These are phyloP conservation scores for Caenorhabditis tropicalis DNA, from an alignment of 1,140 invertebrate genomes.

Conservation along the genomic window DNA sequence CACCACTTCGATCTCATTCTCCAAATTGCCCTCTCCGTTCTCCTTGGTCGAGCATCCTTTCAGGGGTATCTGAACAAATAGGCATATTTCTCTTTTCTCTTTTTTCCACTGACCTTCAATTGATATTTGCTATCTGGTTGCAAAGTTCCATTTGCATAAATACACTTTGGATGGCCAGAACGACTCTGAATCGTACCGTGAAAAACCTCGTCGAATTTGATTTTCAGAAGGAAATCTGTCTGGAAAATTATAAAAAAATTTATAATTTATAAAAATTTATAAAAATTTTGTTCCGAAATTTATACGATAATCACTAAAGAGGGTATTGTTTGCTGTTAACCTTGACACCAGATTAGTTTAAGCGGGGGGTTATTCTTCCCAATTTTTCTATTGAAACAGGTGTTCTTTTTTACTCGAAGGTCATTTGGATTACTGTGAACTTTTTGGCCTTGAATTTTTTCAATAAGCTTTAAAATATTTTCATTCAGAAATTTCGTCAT, in stretches of 20 bases:
- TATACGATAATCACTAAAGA: too few species aligned
- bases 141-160: conserved; percentile 70
- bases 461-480: too few species aligned
- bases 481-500: too few species aligned
- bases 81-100: not conserved
- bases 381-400: too few species aligned
- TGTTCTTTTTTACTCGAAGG: too few species aligned
- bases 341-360: too few species aligned
- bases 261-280: too few species aligned
- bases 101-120: conserved; percentile 62
- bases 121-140: conserved; percentile 64
- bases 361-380: too few species aligned
- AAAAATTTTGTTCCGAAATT: too few species aligned
- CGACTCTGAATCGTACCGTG: conserved; percentile 69
- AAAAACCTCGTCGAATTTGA: conserved; percentile 66
- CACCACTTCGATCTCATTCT: conserved; percentile 68
- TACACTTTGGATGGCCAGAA: conserved; percentile 68
- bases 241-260: conserved; percentile 45
- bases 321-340: too few species aligned
- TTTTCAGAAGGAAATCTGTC: conserved; percentile 65
- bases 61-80: conserved; percentile 64
- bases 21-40: conserved; percentile 68
- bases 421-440: too few species aligned
- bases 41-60: conserved; percentile 65
- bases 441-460: too few species aligned